Conservation (phyloP, 2,113 vertebrate genomes). For the Struthidea cinerea region DNA sequence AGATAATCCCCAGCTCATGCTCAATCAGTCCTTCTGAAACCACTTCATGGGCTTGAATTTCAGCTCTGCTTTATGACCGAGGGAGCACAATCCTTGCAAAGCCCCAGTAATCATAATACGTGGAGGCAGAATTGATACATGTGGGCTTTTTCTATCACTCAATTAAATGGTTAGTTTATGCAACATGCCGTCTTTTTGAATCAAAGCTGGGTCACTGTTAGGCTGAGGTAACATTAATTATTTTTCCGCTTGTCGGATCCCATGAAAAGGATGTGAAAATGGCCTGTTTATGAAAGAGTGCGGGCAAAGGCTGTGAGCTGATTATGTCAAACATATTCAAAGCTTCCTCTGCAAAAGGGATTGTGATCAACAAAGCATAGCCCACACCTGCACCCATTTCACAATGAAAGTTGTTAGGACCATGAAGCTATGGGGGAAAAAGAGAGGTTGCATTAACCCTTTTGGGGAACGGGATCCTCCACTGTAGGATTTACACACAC, state of each 20-base stretch:
- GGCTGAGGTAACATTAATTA: conserved; percentile 99
- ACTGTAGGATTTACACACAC: not conserved
- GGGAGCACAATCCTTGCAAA: conserved; percentile 53
- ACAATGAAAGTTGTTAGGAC: conserved; percentile 75
- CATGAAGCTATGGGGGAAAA: conserved; percentile 67
- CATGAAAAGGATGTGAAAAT: conserved; percentile 87
- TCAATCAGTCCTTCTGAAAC: conserved; percentile 13
- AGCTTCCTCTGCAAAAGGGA: conserved; percentile 84
- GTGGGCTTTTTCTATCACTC: conserved; percentile 78
- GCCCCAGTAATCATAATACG: conserved; percentile 57
- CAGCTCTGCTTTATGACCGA: conserved; percentile 55
- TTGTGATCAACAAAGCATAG: conserved; percentile 93
- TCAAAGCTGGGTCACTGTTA: conserved; percentile 88
- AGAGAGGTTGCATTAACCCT: conserved; percentile 69
- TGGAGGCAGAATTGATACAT: conserved; percentile 71
- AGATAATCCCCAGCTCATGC: conserved; percentile 42
- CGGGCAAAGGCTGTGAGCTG: conserved; percentile 87
- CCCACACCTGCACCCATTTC: conserved; percentile 83
- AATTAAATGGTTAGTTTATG: conserved; percentile 90
- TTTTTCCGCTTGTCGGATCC: conserved; percentile 99
- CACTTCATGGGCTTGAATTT: conserved; percentile 9
- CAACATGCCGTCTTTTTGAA: conserved; percentile 84
- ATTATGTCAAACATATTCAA: conserved; percentile 97
- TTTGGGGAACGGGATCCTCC: not conserved
- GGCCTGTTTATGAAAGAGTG: conserved; percentile 80